A percentile compares a stretch with the other conserved stretches of the same genome.
phyloP scores from a whole-genome alignment of 2,888 invertebrate species.

The Agapostemon virescens region DNA sequence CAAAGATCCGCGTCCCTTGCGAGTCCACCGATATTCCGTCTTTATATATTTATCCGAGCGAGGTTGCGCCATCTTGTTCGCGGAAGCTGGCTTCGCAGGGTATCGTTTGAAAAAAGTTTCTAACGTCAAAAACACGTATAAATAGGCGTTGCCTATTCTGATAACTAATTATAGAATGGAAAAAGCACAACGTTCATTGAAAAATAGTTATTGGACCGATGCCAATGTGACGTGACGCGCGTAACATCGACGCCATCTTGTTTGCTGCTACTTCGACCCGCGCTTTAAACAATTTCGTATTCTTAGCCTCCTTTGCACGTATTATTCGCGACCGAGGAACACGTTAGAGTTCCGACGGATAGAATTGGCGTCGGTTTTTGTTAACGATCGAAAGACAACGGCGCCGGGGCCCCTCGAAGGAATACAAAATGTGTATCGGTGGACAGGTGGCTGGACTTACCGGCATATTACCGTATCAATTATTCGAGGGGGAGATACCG shows the following conservation, averaged over 20 bases:
- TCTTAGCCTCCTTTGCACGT: neutral
- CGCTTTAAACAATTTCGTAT: neutral
- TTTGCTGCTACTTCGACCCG: neutral
- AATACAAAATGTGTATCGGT: neutral
- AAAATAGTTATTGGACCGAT: neutral
- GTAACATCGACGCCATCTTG: neutral
- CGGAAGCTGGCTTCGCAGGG: neutral
- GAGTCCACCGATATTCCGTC: neutral
- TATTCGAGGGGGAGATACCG: conserved; percentile 35
- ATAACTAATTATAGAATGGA: neutral
- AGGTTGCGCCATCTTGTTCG: neutral
- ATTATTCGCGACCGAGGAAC: neutral
- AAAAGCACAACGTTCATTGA: neutral
- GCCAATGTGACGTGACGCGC: neutral
- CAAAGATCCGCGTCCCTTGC: conserved; percentile 25
- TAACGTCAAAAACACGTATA: neutral
- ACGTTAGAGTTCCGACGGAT: neutral
- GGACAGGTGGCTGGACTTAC: conserved; percentile 18
- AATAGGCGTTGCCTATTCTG: neutral
- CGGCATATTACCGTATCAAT: conserved; percentile 23
- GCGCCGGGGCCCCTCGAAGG: neutral
- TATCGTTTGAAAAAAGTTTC: neutral
- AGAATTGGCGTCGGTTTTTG: too few species aligned
- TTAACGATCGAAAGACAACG: too few species aligned
- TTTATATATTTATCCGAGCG: neutral